These are phyloP conservation scores for Drosophila orena DNA, from an alignment of 1,140 invertebrate genomes.

Conservation along the genomic window DNA sequence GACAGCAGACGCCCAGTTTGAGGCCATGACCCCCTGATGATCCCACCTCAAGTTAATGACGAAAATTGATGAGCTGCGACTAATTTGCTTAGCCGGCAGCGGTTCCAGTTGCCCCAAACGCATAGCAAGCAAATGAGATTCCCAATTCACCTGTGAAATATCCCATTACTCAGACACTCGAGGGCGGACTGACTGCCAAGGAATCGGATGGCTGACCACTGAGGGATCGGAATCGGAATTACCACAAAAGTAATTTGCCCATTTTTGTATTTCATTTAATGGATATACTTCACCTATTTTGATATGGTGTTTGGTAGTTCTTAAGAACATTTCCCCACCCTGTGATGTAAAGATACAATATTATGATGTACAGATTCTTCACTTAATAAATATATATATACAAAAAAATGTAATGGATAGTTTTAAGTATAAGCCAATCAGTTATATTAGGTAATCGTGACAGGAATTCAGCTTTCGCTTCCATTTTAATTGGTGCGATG, in stretches of 20 bases:
- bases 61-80: constrained; percentile 55
- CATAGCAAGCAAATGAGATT: constrained; percentile 40
- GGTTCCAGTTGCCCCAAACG: constrained; percentile 42
- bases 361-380: no score
- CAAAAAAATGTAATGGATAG: no score
- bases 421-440: neutral
- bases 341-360: no score
- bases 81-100: constrained; percentile 45
- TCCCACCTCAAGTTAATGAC: constrained; percentile 38
- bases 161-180: constrained; percentile 28
- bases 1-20: neutral
- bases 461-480: no score
- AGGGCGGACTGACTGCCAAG: neutral
- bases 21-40: neutral
- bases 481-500: no score
- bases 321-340: no score
- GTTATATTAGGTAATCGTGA: no score
- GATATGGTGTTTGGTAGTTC: no score
- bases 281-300: no score
- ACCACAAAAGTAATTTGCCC: neutral
- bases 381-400: no score
- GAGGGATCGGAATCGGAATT: neutral
- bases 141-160: constrained; percentile 26
- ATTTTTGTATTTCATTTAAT: neutral
- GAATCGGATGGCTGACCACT: constrained; percentile 12